Percentiles rank a stretch among this genome's conserved stretches.
Evolutionary conservation across 2,888 invertebrate genomes (phyloP).

Genomic region (Leptinotarsa tumamoca): DNA sequence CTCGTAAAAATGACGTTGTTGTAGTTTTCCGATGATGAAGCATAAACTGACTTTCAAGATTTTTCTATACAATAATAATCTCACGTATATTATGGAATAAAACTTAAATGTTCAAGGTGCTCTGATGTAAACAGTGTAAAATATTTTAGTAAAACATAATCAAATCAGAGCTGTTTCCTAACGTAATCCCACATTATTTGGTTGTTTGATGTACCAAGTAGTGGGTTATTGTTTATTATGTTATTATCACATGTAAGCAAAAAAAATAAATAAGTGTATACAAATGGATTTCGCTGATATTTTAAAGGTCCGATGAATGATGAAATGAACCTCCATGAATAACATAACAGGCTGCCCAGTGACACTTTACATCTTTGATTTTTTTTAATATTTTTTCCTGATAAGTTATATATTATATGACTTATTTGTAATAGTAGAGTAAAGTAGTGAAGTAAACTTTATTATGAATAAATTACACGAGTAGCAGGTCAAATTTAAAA

Average conservation of each 20-base stretch:
- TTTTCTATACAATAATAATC: constrained; percentile 5
- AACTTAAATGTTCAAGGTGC: background rate
- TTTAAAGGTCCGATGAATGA: background rate
- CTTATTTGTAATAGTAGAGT: no score
- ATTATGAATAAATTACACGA: no score
- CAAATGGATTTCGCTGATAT: no score
- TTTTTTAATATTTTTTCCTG: no score
- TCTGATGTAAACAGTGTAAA: background rate
- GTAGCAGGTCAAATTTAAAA: no score
- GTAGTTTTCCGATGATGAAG: constrained; percentile 12
- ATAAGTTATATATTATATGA: no score
- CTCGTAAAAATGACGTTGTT: constrained; percentile 15
- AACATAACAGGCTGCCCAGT: no score
- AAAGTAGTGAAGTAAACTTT: no score
- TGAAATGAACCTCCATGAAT: background rate
- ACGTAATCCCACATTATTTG: background rate
- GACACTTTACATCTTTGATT: no score
- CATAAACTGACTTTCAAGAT: constrained; percentile 1
- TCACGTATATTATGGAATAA: background rate
- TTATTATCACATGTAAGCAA: background rate
- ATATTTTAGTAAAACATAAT: background rate
- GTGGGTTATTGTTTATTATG: background rate
- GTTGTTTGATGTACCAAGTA: background rate
- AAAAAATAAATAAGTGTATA: background rate
- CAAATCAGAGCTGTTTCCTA: background rate